Percentiles rank a stretch among this genome's conserved stretches.
Evolutionary conservation across 2,113 vertebrate species (phyloP).

Genomic region (Nycticryphes semicollaris): DNA sequence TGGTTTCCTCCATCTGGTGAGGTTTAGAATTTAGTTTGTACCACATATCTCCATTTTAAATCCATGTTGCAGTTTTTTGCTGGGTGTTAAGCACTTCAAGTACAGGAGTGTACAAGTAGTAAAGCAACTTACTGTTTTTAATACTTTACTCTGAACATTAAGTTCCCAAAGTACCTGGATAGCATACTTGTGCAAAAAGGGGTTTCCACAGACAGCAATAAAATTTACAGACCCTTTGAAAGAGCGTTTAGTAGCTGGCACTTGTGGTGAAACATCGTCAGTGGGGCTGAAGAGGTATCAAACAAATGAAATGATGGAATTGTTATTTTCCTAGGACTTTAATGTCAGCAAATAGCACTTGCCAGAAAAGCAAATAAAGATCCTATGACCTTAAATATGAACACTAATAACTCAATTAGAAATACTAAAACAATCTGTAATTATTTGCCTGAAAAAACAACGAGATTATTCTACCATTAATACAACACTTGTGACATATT

Average conservation of each 20-base stretch:
- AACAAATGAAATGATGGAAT: not conserved
- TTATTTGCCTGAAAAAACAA: not conserved
- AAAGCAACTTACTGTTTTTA: not conserved
- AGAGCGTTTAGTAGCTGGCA: not conserved
- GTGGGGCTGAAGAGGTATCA: not conserved
- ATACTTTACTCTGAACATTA: not conserved
- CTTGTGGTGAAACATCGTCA: not conserved
- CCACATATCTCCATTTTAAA: not conserved
- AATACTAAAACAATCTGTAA: not conserved
- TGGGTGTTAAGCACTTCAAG: not conserved
- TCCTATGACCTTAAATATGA: not conserved
- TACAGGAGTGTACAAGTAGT: not conserved
- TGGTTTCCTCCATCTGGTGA: not conserved
- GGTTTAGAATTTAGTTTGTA: not conserved
- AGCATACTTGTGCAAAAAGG: not conserved
- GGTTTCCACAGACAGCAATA: not conserved
- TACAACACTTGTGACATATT: not conserved
- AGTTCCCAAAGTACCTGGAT: not conserved
- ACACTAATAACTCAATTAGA: not conserved
- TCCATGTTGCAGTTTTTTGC: not conserved
- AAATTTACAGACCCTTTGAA: not conserved
- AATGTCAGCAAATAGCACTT: not conserved
- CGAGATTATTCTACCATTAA: not conserved
- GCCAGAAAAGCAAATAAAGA: not conserved
- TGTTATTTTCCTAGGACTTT: not conserved